Conservation (phyloP, 2,113 vertebrate species). For the Corapipo altera region DNA sequence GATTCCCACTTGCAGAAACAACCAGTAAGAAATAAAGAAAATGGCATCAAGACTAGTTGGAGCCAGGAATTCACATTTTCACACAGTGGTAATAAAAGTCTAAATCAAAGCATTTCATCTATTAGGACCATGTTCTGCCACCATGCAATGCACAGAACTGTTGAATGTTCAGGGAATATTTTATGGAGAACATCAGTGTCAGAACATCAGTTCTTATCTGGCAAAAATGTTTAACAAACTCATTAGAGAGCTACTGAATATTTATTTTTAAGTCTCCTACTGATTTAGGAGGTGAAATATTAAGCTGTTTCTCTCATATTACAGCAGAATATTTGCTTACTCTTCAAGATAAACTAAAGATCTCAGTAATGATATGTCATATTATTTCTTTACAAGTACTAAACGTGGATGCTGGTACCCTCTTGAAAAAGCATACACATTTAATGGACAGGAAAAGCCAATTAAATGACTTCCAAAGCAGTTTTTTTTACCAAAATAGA, state of each 20-base stretch:
- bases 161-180: not conserved
- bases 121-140: not conserved
- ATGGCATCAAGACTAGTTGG: not conserved
- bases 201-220: not conserved
- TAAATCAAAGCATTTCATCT: not conserved
- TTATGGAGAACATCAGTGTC: not conserved
- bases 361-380: not conserved
- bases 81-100: not conserved
- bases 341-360: constrained; percentile 15
- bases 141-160: not conserved
- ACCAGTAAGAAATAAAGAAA: not conserved
- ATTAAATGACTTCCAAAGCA: not conserved
- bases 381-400: not conserved
- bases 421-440: not conserved
- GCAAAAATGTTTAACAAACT: not conserved
- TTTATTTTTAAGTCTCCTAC: not conserved
- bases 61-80: not conserved
- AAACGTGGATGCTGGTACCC: not conserved
- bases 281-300: constrained; percentile 24
- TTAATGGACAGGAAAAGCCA: not conserved
- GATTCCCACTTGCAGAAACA: not conserved
- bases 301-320: not conserved
- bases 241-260: not conserved
- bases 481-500: not conserved
- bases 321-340: not conserved